Evolutionary conservation across 2,797 vertebrate genomes (phyloP).

Genomic region (Fringilla coelebs): DNA sequence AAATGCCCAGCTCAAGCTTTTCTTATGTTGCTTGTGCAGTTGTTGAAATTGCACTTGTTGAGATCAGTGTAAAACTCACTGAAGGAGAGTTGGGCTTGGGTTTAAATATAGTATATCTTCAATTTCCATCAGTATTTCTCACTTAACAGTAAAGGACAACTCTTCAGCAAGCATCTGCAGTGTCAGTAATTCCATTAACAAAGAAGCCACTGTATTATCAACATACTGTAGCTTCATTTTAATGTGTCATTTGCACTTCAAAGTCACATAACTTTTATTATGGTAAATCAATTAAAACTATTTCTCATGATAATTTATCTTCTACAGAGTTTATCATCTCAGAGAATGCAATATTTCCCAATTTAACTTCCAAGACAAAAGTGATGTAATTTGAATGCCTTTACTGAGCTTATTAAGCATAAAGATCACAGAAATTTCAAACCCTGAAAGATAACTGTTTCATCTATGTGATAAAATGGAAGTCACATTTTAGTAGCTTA

Average conservation of each 20-base stretch:
- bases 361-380: slow-evolving; percentile 83
- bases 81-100: slow-evolving; percentile 11
- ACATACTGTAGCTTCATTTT: slow-evolving; percentile 81
- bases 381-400: slow-evolving; percentile 82
- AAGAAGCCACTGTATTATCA: slow-evolving; percentile 80
- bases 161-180: slow-evolving; percentile 72
- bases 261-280: slow-evolving; percentile 83
- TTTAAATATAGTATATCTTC: slow-evolving; percentile 67
- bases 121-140: slow-evolving; percentile 66
- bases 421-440: slow-evolving; percentile 84
- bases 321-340: slow-evolving; percentile 78
- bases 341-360: slow-evolving; percentile 81
- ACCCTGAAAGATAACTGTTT: slow-evolving; percentile 83
- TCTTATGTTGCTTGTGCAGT: background rate
- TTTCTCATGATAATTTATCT: slow-evolving; percentile 85
- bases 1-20: background rate
- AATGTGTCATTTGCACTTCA: slow-evolving; percentile 86
- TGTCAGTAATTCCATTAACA: slow-evolving; percentile 82
- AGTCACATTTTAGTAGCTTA: slow-evolving; percentile 73
- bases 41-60: background rate
- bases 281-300: slow-evolving; percentile 85
- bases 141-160: slow-evolving; percentile 73
- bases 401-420: slow-evolving; percentile 83
- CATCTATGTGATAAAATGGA: slow-evolving; percentile 82
- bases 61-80: background rate